These are phyloP conservation scores for Philopotamus ludificatus DNA, from an alignment of 1,140 invertebrate genomes.

Conservation along the genomic window DNA sequence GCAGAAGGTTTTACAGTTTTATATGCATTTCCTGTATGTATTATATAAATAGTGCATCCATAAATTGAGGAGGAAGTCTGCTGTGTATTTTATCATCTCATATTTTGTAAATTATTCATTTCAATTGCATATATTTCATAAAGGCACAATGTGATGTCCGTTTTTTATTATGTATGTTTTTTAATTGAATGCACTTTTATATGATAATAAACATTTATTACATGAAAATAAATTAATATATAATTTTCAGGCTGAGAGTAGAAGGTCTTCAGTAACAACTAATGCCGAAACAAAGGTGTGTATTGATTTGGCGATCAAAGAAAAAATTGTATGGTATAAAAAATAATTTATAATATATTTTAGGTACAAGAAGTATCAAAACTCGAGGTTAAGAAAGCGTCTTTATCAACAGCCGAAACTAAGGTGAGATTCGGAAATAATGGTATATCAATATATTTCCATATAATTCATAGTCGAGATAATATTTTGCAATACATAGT, in stretches of 20 bases:
- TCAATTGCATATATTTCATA: neutral
- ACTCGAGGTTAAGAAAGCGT: conserved; percentile 29
- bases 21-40: neutral
- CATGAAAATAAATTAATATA: no score
- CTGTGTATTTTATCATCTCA: neutral
- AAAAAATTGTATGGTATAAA: neutral
- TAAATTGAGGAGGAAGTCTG: neutral
- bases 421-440: conserved; percentile 24
- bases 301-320: neutral
- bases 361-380: conserved; percentile 26
- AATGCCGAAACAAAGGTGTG: conserved; percentile 28
- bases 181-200: neutral
- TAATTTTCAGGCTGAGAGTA: conserved; percentile 38
- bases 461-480: neutral
- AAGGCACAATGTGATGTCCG: no score
- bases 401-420: conserved; percentile 30
- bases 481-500: neutral
- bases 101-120: neutral
- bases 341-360: conserved; percentile 2
- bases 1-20: neutral
- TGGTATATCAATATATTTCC: neutral
- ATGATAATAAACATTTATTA: conserved; percentile 8
- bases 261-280: conserved; percentile 26
- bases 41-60: neutral
- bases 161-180: conserved; percentile 1